Percentiles rank a stretch among this genome's conserved stretches.
phyloP scores from a whole-genome alignment of 2,113 vertebrate genomes.

The Rafetus swinhoei region DNA sequence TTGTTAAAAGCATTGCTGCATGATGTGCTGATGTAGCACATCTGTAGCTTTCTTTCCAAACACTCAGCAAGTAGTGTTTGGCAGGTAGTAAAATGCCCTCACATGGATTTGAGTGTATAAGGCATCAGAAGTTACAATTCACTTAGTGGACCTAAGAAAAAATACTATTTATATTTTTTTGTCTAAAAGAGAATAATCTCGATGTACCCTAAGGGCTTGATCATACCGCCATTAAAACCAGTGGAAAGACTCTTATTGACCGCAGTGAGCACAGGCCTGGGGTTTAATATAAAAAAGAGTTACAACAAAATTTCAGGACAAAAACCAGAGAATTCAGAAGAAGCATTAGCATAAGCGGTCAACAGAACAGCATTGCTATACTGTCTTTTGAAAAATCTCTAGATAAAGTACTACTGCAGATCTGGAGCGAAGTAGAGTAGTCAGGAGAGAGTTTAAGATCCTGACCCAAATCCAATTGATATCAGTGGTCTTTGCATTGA shows the following conservation, averaged over 20 bases:
- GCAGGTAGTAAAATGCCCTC: slow-evolving; percentile 11
- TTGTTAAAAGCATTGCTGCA: slow-evolving; percentile 25
- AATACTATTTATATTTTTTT: background rate
- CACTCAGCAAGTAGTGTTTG: slow-evolving; percentile 17
- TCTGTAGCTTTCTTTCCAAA: slow-evolving; percentile 20
- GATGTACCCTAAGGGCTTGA: background rate
- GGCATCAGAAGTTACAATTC: slow-evolving; percentile 24
- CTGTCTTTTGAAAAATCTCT: background rate
- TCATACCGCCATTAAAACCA: slow-evolving; percentile 27
- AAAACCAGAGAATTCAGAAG: slow-evolving; percentile 20
- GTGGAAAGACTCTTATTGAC: slow-evolving; percentile 57
- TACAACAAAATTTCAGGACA: slow-evolving; percentile 36
- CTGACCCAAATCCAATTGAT: slow-evolving; percentile 64
- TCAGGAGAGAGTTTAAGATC: slow-evolving; percentile 60
- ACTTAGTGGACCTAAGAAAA: slow-evolving; percentile 2
- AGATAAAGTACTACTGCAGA: background rate
- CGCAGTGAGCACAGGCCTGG: slow-evolving; percentile 52
- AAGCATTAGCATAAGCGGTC: slow-evolving; percentile 42
- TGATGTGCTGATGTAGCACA: slow-evolving; percentile 52
- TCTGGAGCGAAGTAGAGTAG: slow-evolving; percentile 51
- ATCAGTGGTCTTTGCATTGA: slow-evolving; percentile 65
- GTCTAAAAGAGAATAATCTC: background rate
- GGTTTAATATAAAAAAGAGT: background rate
- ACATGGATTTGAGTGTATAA: background rate
- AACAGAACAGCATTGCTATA: slow-evolving; percentile 49